Percentiles rank a stretch among this genome's conserved stretches.
These are phyloP conservation scores for Drosophila malerkotliana DNA, from an alignment of 1,140 invertebrate species.

Conservation along the genomic window DNA sequence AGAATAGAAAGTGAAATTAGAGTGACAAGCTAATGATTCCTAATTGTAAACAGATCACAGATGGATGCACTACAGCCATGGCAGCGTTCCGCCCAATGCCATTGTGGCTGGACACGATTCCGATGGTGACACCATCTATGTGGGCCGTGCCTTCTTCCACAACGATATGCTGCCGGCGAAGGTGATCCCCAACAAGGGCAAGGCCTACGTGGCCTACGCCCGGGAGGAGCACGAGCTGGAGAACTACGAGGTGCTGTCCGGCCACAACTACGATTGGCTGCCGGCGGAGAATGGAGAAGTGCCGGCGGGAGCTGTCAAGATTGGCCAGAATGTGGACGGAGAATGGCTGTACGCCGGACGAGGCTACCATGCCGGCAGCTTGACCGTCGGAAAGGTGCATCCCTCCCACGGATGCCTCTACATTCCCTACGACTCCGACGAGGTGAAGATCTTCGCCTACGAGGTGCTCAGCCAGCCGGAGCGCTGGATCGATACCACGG, in stretches of 20 bases:
- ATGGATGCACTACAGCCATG: conserved; percentile 66
- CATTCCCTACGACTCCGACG: conserved; percentile 88
- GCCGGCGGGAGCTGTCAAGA: conserved; percentile 85
- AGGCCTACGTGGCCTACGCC: conserved; percentile 72
- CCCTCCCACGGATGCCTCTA: conserved; percentile 88
- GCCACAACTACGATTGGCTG: conserved; percentile 85
- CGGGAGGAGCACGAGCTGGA: conserved; percentile 65
- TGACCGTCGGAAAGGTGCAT: conserved; percentile 91
- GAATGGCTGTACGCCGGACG: conserved; percentile 88
- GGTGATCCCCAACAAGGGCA: conserved; percentile 86
- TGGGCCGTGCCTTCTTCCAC: conserved; percentile 89
- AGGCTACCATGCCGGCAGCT: conserved; percentile 86
- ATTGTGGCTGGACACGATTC: conserved; percentile 88
- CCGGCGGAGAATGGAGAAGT: conserved; percentile 84
- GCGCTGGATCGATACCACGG: conserved; percentile 57
- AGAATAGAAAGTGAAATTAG: background rate
- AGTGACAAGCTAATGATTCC: background rate
- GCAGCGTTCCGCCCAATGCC: conserved; percentile 84
- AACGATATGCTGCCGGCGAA: conserved; percentile 91
- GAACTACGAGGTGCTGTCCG: conserved; percentile 84
- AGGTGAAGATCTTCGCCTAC: conserved; percentile 84
- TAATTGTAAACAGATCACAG: conserved; percentile 44
- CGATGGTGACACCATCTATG: conserved; percentile 89
- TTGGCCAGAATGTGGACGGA: conserved; percentile 86
- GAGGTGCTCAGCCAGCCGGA: conserved; percentile 69